These are phyloP conservation scores for Labroides dimidiatus DNA, from an alignment of 2,797 vertebrate genomes.

Conservation along the genomic window DNA sequence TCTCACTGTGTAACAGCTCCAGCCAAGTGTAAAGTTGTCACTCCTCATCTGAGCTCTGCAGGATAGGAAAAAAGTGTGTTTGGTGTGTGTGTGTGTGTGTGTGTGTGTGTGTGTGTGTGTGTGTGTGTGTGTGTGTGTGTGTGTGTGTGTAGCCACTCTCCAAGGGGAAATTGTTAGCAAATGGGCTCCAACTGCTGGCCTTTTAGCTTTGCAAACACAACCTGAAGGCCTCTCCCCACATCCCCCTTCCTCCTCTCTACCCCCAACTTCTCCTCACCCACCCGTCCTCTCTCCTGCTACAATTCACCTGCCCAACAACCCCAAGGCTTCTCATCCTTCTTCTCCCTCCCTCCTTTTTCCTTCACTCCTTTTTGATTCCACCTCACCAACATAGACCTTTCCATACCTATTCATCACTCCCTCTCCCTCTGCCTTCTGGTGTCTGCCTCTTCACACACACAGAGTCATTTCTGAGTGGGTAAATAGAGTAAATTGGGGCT, in stretches of 20 bases:
- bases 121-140: slow-evolving; percentile 9
- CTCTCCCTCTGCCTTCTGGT: slow-evolving; percentile 40
- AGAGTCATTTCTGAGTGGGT: slow-evolving; percentile 80
- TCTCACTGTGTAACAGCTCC: slow-evolving; percentile 52
- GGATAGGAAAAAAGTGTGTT: slow-evolving; percentile 46
- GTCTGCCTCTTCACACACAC: slow-evolving; percentile 73
- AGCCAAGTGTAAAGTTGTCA: slow-evolving; percentile 63
- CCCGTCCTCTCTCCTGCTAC: slow-evolving; percentile 34
- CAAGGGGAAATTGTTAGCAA: slow-evolving; percentile 83
- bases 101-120: slow-evolving; percentile 41
- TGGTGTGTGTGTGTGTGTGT: neutral
- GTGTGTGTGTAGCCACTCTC: slow-evolving; percentile 67
- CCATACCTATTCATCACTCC: slow-evolving; percentile 76
- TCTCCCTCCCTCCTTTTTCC: slow-evolving; percentile 13
- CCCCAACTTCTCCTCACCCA: slow-evolving; percentile 1
- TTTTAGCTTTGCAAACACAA: slow-evolving; percentile 81
- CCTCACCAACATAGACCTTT: slow-evolving; percentile 61
- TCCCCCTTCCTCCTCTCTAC: slow-evolving; percentile 44
- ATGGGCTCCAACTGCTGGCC: slow-evolving; percentile 81
- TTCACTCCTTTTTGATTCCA: slow-evolving; percentile 44
- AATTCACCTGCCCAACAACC: slow-evolving; percentile 77
- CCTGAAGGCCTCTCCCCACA: slow-evolving; percentile 64
- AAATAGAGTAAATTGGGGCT: slow-evolving; percentile 85
- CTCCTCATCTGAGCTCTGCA: slow-evolving; percentile 55
- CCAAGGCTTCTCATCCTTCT: slow-evolving; percentile 59